phyloP scores from a whole-genome alignment of 2,888 invertebrate genomes.

The Noctua comes region DNA sequence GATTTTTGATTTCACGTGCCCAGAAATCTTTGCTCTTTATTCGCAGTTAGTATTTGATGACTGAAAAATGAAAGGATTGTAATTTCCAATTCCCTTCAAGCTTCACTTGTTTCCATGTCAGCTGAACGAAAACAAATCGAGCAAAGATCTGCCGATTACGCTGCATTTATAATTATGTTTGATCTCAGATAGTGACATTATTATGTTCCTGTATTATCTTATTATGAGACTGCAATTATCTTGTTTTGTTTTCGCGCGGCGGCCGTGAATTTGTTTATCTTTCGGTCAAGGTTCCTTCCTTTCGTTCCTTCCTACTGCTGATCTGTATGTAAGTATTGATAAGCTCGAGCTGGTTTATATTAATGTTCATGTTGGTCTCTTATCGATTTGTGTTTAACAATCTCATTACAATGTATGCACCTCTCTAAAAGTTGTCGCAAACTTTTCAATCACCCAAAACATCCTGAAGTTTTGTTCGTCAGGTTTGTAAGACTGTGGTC shows the following conservation, averaged over 20 bases:
- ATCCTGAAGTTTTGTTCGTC: background rate
- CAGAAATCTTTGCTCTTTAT: no score
- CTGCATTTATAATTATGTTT: slow-evolving; percentile 33
- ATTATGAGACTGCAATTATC: slow-evolving; percentile 49
- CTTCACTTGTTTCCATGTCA: background rate
- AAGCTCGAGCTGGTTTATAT: slow-evolving; percentile 20
- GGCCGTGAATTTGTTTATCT: slow-evolving; percentile 52
- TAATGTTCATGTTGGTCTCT: background rate
- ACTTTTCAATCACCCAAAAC: background rate
- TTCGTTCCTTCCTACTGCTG: slow-evolving; percentile 53
- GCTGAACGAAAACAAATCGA: slow-evolving; percentile 6
- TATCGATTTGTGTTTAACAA: background rate
- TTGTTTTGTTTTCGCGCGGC: slow-evolving; percentile 52
- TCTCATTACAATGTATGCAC: background rate
- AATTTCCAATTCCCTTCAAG: background rate
- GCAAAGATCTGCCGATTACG: slow-evolving; percentile 27
- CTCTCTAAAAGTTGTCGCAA: no score
- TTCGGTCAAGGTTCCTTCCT: slow-evolving; percentile 45
- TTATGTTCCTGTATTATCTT: slow-evolving; percentile 29
- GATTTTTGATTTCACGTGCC: no score
- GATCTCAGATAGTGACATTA: slow-evolving; percentile 44
- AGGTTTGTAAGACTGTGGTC: background rate
- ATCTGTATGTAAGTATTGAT: slow-evolving; percentile 35
- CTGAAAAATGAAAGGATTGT: background rate
- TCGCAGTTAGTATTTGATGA: no score